These are phyloP conservation scores for honey bee (Apis mellifera) DNA, from an alignment of 1,140 invertebrate genomes.

Conservation along the genomic window DNA sequence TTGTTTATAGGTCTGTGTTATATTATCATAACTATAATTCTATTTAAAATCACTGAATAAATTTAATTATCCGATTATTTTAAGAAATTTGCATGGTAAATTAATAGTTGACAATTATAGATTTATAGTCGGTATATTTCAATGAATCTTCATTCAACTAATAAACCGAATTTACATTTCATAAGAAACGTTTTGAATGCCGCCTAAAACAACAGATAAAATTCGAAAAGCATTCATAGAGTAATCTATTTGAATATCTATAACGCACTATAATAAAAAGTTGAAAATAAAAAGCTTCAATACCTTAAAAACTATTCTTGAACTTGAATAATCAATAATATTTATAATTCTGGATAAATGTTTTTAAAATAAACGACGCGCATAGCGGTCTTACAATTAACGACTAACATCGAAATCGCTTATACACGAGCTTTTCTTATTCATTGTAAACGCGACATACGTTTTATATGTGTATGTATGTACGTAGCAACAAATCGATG, in stretches of 20 bases:
- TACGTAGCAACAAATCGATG: slow-evolving; percentile 46
- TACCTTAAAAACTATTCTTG: slow-evolving; percentile 20
- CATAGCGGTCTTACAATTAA: slow-evolving; percentile 27
- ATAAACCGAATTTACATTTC: slow-evolving; percentile 1
- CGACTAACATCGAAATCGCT: slow-evolving; percentile 26
- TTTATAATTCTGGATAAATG: background rate
- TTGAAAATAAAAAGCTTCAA: background rate
- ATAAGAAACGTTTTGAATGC: background rate
- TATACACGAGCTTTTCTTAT: background rate
- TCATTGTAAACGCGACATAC: slow-evolving; percentile 11
- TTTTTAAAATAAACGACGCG: slow-evolving; percentile 11
- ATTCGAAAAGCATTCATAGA: background rate
- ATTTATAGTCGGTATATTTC: background rate
- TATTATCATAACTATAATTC: background rate
- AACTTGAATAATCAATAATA: slow-evolving; percentile 30
- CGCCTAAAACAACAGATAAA: background rate
- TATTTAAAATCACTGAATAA: background rate
- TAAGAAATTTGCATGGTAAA: background rate
- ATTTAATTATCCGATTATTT: background rate
- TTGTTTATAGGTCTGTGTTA: background rate
- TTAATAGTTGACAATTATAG: background rate
- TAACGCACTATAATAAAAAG: background rate
- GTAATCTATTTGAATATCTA: background rate
- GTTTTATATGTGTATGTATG: background rate
- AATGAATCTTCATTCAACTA: background rate